Evolutionary conservation across 2,797 vertebrate species (phyloP).

Genomic region (Echiichthys vipera): DNA sequence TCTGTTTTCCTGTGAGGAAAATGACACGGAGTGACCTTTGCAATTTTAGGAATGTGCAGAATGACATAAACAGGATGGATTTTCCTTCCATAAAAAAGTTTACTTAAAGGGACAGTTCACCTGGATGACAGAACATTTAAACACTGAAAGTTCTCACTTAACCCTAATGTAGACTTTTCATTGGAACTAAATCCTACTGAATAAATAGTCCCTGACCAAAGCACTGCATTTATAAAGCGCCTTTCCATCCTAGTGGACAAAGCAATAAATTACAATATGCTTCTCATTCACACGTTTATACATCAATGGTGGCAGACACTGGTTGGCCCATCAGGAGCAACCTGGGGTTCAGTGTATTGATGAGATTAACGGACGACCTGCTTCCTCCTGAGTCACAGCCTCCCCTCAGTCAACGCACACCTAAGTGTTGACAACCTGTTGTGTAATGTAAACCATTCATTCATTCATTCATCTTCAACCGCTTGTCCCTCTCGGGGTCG

Average conservation of each 20-base stretch:
- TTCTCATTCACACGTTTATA: background rate
- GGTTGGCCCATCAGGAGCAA: too few species aligned
- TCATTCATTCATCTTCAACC: background rate
- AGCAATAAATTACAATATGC: background rate
- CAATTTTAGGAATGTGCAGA: constrained; percentile 50
- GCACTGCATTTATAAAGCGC: too few species aligned
- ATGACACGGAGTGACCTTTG: constrained; percentile 51
- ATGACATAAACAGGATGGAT: constrained; percentile 65
- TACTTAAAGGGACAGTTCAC: background rate
- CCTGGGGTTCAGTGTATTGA: too few species aligned
- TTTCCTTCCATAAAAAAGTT: constrained; percentile 41
- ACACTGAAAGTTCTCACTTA: background rate
- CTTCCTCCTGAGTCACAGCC: too few species aligned
- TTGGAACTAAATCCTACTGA: background rate
- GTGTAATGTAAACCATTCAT: too few species aligned
- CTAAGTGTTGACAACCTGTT: constrained; percentile 1
- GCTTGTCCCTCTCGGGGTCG: background rate
- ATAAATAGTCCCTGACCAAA: background rate
- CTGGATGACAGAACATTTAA: background rate
- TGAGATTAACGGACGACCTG: too few species aligned
- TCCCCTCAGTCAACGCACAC: too few species aligned
- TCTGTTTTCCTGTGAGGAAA: constrained; percentile 44
- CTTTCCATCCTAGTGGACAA: background rate
- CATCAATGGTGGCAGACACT: too few species aligned
- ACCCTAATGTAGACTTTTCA: background rate